Conservation (phyloP, 92 coral and sea anemone species). For the Heteractis magnifica region DNA sequence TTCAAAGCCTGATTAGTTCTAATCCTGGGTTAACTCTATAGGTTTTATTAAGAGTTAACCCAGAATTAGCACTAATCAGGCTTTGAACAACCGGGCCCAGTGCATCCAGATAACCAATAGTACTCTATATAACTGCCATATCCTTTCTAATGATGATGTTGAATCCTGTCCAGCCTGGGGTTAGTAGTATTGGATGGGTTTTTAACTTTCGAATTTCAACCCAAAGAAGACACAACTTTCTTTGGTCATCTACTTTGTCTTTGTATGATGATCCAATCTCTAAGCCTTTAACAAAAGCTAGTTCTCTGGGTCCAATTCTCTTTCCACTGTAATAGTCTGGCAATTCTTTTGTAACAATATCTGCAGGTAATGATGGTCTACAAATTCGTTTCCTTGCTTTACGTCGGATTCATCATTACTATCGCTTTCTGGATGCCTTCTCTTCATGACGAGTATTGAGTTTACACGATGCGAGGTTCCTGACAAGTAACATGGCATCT, state of each 20-base stretch:
- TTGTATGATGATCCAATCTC: constrained; percentile 39
- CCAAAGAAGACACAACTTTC: constrained; percentile 49
- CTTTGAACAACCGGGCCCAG: too few relatives aligned
- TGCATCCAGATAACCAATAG: too few relatives aligned
- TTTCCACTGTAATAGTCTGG: constrained; percentile 51
- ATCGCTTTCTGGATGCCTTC: constrained; percentile 23
- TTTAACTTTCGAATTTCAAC: constrained; percentile 46
- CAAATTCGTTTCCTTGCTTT: constrained; percentile 38
- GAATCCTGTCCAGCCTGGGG: constrained; percentile 66
- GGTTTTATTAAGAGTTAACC: too few relatives aligned
- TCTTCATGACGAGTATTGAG: constrained; percentile 50
- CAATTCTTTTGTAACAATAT: constrained; percentile 42
- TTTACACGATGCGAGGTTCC: constrained; percentile 65
- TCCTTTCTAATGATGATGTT: constrained; percentile 30
- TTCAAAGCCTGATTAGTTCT: too few relatives aligned
- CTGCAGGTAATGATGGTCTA: constrained; percentile 39
- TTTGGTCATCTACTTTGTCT: constrained; percentile 30
- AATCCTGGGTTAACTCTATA: too few relatives aligned
- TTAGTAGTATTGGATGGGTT: constrained; percentile 46
- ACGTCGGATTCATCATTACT: constrained; percentile 19
- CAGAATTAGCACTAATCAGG: too few relatives aligned
- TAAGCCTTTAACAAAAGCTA: constrained; percentile 42
- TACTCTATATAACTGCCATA: constrained; percentile 36
- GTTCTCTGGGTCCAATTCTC: constrained; percentile 53
- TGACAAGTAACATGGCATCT: too few relatives aligned